A percentile compares a stretch with the other conserved stretches of the same genome.
Conservation (phyloP, 2,113 vertebrate species). For the Chelonoidis abingdonii region DNA sequence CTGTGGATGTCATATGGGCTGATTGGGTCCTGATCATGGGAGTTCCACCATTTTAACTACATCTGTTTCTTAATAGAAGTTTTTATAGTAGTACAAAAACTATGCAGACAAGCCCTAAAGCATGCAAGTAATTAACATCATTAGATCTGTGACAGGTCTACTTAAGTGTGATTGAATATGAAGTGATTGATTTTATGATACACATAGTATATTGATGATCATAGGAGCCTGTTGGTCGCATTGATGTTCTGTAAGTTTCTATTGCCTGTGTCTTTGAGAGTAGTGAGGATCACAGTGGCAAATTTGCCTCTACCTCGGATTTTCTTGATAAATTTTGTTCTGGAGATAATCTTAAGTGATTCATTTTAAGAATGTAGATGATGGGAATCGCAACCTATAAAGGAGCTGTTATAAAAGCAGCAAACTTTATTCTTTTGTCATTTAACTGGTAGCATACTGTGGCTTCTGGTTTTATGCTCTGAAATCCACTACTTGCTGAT, state of each 20-base stretch:
- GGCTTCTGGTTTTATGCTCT: background rate
- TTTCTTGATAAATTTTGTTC: background rate
- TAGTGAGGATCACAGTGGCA: accelerated
- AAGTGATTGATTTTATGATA: no score
- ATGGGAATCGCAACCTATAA: background rate
- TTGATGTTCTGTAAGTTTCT: accelerated
- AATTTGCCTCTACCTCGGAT: background rate
- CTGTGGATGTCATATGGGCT: no score
- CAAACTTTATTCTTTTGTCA: background rate
- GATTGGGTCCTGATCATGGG: no score
- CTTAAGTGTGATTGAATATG: background rate
- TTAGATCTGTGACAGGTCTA: background rate
- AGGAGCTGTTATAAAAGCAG: background rate
- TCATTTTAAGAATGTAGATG: background rate
- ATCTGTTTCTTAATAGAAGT: no score
- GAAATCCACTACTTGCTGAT: background rate
- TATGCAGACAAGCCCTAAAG: background rate
- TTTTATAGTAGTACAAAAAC: background rate
- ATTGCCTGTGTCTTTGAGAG: background rate
- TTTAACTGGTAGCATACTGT: background rate
- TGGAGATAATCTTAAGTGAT: background rate
- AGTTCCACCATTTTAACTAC: no score
- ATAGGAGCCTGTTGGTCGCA: accelerated
- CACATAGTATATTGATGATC: background rate
- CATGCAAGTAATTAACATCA: background rate